phyloP scores from a whole-genome alignment of 1,140 invertebrate species.

The Ceratosolen solmsi region DNA sequence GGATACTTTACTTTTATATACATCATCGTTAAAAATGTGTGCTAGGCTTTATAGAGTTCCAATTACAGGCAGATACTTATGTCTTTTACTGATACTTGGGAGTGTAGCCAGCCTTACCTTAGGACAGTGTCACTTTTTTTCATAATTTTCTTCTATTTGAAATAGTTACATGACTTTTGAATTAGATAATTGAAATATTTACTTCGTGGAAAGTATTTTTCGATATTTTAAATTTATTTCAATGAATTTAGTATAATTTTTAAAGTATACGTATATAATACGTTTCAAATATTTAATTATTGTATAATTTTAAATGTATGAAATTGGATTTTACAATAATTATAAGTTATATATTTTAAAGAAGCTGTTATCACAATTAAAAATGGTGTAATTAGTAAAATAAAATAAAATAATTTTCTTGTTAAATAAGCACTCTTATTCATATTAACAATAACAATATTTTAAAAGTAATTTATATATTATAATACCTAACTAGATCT shows the following conservation, averaged over 20 bases:
- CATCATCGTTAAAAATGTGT: slow-evolving; percentile 81
- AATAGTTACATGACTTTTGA: slow-evolving; percentile 17
- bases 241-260: slow-evolving; percentile 9
- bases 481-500: too few species aligned
- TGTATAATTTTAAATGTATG: slow-evolving; percentile 2
- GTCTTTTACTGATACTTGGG: slow-evolving; percentile 76
- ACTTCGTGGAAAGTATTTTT: slow-evolving; percentile 6
- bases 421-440: background rate
- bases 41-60: slow-evolving; percentile 83
- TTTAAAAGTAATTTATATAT: too few species aligned
- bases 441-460: background rate
- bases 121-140: slow-evolving; percentile 76
- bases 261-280: background rate
- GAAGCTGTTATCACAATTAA: too few species aligned
- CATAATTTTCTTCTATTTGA: slow-evolving; percentile 23
- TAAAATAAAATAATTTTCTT: too few species aligned
- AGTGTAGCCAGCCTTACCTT: slow-evolving; percentile 78
- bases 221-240: background rate
- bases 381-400: too few species aligned
- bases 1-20: slow-evolving; percentile 83
- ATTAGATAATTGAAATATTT: slow-evolving; percentile 18
- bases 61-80: slow-evolving; percentile 80
- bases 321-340: slow-evolving; percentile 4
- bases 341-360: slow-evolving; percentile 5
- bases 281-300: background rate